A percentile compares a stretch with the other conserved stretches of the same genome.
Conservation (phyloP, 2,888 invertebrate genomes). For the Neoitamus cyanurus region DNA sequence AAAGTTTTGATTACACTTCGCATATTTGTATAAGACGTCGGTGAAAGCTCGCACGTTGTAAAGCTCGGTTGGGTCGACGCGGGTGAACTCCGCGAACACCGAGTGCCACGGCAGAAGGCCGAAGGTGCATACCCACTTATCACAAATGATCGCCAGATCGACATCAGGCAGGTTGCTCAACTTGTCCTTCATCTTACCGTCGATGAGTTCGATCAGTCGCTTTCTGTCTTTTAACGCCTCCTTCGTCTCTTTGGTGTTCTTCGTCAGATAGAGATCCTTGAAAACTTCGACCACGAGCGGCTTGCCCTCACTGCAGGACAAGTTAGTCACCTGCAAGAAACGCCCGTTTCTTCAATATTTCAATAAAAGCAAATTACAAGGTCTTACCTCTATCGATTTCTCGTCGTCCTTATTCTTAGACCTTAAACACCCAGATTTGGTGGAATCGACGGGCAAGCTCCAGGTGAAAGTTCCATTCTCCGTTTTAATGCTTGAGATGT, state of each 20-base stretch:
- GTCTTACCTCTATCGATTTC: conserved; percentile 53
- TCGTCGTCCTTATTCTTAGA: conserved; percentile 56
- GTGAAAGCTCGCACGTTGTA: conserved; percentile 75
- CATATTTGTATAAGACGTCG: conserved; percentile 74
- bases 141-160: conserved; percentile 78
- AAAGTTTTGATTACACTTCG: conserved; percentile 82
- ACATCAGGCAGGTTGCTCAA: conserved; percentile 79
- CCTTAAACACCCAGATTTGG: conserved; percentile 53
- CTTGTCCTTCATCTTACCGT: conserved; percentile 67
- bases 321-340: conserved; percentile 53
- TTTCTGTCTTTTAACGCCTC: conserved; percentile 62
- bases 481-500: conserved; percentile 54
- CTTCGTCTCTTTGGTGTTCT: conserved; percentile 56
- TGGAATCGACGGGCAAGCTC: conserved; percentile 49
- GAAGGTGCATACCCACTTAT: conserved; percentile 74
- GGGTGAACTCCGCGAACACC: conserved; percentile 81
- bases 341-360: too few relatives aligned
- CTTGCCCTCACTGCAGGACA: conserved; percentile 57
- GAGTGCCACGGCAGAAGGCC: conserved; percentile 91
- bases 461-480: conserved; percentile 55
- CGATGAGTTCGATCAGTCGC: conserved; percentile 71
- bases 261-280: conserved; percentile 58
- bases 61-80: conserved; percentile 58
- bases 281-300: conserved; percentile 62
- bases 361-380: not conserved